Conservation (phyloP, 2,113 vertebrate genomes). For the Bungarus multicinctus region DNA sequence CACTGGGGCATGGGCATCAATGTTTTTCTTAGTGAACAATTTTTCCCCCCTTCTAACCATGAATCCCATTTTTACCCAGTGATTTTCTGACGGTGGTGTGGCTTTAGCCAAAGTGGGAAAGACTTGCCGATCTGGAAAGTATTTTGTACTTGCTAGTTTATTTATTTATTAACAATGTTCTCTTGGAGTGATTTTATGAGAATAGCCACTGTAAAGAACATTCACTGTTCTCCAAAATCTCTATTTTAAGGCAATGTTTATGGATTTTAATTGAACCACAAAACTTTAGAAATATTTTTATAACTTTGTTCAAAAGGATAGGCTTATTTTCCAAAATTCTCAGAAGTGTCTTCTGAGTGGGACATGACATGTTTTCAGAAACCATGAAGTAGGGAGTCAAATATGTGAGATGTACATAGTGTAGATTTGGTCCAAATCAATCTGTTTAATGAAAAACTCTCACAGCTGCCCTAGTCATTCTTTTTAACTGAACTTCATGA, state of each 20-base stretch:
- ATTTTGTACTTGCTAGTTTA: neutral
- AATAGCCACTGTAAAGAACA: neutral
- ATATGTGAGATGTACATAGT: neutral
- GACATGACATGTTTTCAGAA: neutral
- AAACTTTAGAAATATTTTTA: neutral
- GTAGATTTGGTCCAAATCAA: neutral
- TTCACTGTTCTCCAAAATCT: neutral
- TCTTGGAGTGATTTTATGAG: neutral
- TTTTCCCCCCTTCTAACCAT: neutral
- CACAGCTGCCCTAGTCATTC: neutral
- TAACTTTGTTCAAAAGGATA: neutral
- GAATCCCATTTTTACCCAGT: neutral
- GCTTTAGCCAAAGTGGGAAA: neutral
- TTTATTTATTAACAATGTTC: neutral
- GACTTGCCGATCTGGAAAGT: neutral
- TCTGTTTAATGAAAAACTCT: neutral
- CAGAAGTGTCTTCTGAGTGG: neutral
- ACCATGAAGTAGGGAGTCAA: neutral
- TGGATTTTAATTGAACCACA: neutral
- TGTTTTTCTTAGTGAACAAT: neutral
- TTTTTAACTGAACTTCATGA: neutral
- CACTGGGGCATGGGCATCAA: neutral
- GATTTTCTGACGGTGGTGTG: neutral
- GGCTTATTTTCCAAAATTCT: neutral
- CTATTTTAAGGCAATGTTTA: neutral